Percentiles rank a stretch among this genome's conserved stretches.
Evolutionary conservation across 2,888 invertebrate genomes (phyloP).

Genomic region (Lucinisca nassula): DNA sequence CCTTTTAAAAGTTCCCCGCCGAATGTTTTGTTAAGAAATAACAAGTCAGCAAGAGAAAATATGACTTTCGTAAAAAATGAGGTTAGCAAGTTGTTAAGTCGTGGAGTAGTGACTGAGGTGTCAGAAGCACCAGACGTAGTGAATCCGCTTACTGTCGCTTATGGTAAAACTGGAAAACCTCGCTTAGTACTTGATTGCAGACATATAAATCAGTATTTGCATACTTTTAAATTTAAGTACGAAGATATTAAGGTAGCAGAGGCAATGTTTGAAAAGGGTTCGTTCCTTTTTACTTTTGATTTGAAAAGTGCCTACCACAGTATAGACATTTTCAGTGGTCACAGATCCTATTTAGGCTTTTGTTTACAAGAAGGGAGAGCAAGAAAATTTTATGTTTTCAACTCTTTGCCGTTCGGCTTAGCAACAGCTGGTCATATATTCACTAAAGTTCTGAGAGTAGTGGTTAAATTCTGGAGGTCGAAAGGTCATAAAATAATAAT

Average conservation of each 20-base stretch:
- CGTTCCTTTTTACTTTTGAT: conserved; percentile 47
- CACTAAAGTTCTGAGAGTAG: conserved; percentile 40
- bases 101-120: not conserved
- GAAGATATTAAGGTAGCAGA: conserved; percentile 50
- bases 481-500: conserved; percentile 33
- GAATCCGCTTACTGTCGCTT: conserved; percentile 53
- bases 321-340: conserved; percentile 42
- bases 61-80: conserved; percentile 6
- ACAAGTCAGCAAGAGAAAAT: conserved; percentile 21
- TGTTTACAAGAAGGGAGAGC: not conserved
- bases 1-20: conserved; percentile 8
- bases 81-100: not conserved
- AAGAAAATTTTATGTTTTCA: conserved; percentile 27
- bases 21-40: not conserved
- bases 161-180: conserved; percentile 41
- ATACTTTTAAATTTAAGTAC: conserved; percentile 49
- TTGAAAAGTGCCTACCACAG: conserved; percentile 48
- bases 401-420: conserved; percentile 48
- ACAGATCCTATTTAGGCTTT: conserved; percentile 54
- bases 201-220: conserved; percentile 50
- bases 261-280: not conserved
- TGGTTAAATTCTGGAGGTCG: conserved; percentile 42
- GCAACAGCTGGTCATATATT: conserved; percentile 57
- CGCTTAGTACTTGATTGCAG: conserved; percentile 45
- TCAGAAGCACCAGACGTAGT: conserved; percentile 7